Base-by-base conservation (phyloP, 2,113 vertebrate species). In the Syngnathoides biaculeatus region DNA sequence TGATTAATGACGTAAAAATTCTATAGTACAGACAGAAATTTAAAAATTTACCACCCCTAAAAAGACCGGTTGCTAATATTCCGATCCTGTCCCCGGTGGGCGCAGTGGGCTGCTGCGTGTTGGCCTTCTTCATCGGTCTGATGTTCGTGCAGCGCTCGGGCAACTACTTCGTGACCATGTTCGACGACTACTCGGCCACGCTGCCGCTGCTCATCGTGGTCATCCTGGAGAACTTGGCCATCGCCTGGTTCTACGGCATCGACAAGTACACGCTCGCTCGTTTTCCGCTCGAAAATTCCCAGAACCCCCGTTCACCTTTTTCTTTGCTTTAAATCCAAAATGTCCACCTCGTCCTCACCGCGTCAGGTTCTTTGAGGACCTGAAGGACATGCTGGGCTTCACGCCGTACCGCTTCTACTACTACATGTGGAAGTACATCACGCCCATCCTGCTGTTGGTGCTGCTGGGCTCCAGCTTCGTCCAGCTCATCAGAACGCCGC, bases 151-250 rank as follows among this genome's bases (percentile, higher is more conserved):
- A 99, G 72, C 93, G 92, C 62, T 99, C 97, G 74, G 96, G 97
- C 84, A 98, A 97, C 91, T 98, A 99, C 89, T 99, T 94, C 64
- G 96, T 99, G 80, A 90, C 94, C 0, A 99, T 99, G 96, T 98
- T 99, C 77, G 97, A 99, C 79, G 97, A 98, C 86, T 98, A 98
- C 86, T 98, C 96, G 26, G 96, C 96, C 59, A 98, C 97, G 2
- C 68, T 99, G 75, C 97, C 97, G 11, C 87, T 99, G 74, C 93
- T 99, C 67, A 93, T 98, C 19, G 92, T 99, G 43, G 96, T 98
- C 48, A 86, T 96, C 67, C 90, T 99, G 91, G 96, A 99, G 84
- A 98, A 98, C 65, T 79, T 98, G 78, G 94, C 96, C 0, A 86
- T 99, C 22, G 94, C 94, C 7, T 95, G 92, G 88, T 74, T 98